These are phyloP conservation scores for Seladonia tumulorum DNA, from an alignment of 2,888 invertebrate genomes.

Conservation along the genomic window DNA sequence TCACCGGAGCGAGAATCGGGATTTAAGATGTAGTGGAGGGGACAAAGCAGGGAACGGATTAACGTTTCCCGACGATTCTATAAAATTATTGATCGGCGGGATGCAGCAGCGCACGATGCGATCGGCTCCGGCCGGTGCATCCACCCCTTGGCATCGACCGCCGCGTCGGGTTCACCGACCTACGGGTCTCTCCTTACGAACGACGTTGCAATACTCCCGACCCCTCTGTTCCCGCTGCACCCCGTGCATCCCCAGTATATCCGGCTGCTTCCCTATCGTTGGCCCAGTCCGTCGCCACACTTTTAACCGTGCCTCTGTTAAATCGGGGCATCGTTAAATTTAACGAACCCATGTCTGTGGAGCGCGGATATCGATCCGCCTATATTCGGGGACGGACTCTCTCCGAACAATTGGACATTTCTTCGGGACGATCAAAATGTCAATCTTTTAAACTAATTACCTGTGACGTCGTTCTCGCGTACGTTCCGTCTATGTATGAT, in stretches of 20 bases:
- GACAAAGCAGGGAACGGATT: neutral
- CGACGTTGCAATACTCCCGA: slow-evolving; percentile 37
- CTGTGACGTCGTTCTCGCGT: neutral
- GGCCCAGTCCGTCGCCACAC: neutral
- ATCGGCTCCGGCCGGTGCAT: slow-evolving; percentile 57
- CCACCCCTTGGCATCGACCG: slow-evolving; percentile 66
- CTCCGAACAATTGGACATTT: neutral
- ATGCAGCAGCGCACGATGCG: slow-evolving; percentile 48
- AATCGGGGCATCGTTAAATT: slow-evolving; percentile 39
- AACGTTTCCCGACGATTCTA: neutral
- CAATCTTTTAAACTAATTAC: neutral
- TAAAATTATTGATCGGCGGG: slow-evolving; percentile 46
- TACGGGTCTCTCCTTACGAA: slow-evolving; percentile 42
- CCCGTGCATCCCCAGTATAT: slow-evolving; percentile 3
- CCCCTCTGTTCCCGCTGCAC: neutral
- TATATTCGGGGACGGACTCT: neutral
- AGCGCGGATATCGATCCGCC: slow-evolving; percentile 10
- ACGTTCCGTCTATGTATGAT: neutral
- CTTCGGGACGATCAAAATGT: neutral
- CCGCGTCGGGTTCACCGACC: slow-evolving; percentile 56
- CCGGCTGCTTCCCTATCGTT: neutral
- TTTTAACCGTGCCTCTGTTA: neutral
- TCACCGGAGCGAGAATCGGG: neutral
- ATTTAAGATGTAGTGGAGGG: neutral
- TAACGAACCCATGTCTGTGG: slow-evolving; percentile 27